Percentiles rank a stretch among this genome's conserved stretches.
phyloP scores from a whole-genome alignment of 2,888 invertebrate genomes.

The Furcula furcula region DNA sequence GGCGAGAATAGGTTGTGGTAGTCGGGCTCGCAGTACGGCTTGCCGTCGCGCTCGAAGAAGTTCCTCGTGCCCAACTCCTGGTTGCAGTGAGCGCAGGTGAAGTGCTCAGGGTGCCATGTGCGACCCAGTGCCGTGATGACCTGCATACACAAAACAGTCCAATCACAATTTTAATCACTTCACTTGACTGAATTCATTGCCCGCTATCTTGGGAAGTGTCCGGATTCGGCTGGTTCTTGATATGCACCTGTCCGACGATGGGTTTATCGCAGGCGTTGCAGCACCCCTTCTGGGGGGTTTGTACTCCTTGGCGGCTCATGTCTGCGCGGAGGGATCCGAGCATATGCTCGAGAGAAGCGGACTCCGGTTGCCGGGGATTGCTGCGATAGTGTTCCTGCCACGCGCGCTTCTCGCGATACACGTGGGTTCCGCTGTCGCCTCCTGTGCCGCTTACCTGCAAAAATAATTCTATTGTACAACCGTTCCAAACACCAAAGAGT shows the following conservation, averaged over 20 bases:
- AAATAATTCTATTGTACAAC: too few relatives aligned
- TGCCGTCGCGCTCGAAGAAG: conserved; percentile 98
- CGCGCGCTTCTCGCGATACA: conserved; percentile 83
- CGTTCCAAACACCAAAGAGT: too few relatives aligned
- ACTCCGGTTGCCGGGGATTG: conserved; percentile 80
- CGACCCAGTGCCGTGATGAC: conserved; percentile 98
- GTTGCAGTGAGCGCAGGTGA: conserved; percentile 98
- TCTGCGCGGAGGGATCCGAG: conserved; percentile 96
- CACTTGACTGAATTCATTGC: conserved; percentile 20
- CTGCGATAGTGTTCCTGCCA: conserved; percentile 80
- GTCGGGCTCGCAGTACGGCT: conserved; percentile 98
- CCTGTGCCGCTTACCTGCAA: conserved; percentile 68
- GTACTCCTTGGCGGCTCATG: conserved; percentile 99
- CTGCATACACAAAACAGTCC: conserved; percentile 49
- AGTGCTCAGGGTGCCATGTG: conserved; percentile 99
- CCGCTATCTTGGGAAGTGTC: background rate
- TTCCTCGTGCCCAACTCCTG: conserved; percentile 98
- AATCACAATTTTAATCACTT: conserved; percentile 27
- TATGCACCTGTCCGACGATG: conserved; percentile 95
- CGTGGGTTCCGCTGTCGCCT: conserved; percentile 78
- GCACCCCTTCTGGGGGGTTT: conserved; percentile 99
- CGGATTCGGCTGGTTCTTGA: conserved; percentile 1
- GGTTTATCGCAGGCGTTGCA: conserved; percentile 99
- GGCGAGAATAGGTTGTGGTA: conserved; percentile 99
- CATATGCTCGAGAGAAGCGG: conserved; percentile 88